Conservation (phyloP, 2,113 vertebrate genomes). For the Melanostigma gelatinosum region DNA sequence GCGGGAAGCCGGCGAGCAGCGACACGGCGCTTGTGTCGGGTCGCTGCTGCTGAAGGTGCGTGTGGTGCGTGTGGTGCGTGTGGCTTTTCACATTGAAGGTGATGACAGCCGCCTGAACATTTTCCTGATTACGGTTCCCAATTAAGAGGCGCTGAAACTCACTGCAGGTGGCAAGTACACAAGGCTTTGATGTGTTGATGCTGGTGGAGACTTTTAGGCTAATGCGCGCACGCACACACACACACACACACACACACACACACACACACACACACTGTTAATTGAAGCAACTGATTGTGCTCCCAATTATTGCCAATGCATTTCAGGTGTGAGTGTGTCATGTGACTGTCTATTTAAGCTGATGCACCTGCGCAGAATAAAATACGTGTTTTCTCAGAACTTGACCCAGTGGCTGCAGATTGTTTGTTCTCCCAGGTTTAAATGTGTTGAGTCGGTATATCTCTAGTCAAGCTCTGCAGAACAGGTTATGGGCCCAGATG, state of each 20-base stretch:
- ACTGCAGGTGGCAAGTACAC: slow-evolving; percentile 11
- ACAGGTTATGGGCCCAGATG: too few relatives aligned
- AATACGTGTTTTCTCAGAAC: too few relatives aligned
- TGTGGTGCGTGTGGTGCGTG: not conserved
- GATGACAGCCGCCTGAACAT: slow-evolving; percentile 12
- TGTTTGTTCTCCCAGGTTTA: too few relatives aligned
- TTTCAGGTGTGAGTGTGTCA: too few relatives aligned
- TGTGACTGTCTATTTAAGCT: too few relatives aligned
- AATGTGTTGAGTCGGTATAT: too few relatives aligned
- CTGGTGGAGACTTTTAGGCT: not conserved
- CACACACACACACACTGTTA: too few relatives aligned
- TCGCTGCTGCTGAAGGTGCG: not conserved
- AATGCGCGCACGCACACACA: not conserved
- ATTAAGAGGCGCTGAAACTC: slow-evolving; percentile 8
- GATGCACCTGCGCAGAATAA: too few relatives aligned
- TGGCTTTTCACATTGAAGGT: slow-evolving; percentile 23
- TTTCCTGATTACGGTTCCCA: slow-evolving; percentile 3
- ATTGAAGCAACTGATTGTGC: too few relatives aligned
- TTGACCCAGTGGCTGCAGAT: too few relatives aligned
- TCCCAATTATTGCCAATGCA: too few relatives aligned
- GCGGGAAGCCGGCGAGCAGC: slow-evolving; percentile 18
- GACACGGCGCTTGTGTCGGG: slow-evolving; percentile 21
- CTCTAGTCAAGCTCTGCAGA: too few relatives aligned
- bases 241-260: not conserved
- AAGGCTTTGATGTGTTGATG: not conserved